Conservation (phyloP, 2,888 invertebrate genomes). For the Stenchaetothrips biformis region DNA sequence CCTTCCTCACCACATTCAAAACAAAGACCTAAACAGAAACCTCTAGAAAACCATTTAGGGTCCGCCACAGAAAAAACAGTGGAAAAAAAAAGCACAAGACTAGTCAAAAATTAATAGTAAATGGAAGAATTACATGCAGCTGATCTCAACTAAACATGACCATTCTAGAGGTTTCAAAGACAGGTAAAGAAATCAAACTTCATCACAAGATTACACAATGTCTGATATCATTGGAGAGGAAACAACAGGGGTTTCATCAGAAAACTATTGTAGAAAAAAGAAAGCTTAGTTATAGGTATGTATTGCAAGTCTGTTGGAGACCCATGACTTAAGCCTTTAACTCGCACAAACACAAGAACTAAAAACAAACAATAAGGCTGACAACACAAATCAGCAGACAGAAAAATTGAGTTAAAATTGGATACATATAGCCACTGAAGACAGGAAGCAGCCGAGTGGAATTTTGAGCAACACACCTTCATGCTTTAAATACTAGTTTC, state of each 20-base stretch:
- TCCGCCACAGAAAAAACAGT: not conserved
- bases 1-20: not conserved
- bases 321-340: not conserved
- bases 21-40: not conserved
- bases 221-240: too few relatives aligned
- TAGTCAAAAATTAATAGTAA: not conserved
- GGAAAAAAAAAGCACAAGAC: not conserved
- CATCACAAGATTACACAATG: too few relatives aligned
- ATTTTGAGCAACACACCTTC: slow-evolving; percentile 9
- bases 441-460: not conserved
- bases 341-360: slow-evolving; percentile 5
- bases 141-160: not conserved
- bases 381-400: not conserved
- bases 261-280: not conserved
- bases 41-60: not conserved
- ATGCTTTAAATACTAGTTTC: not conserved
- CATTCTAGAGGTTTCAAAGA: too few relatives aligned
- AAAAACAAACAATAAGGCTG: not conserved
- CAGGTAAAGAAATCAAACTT: too few relatives aligned
- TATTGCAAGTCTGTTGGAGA: not conserved
- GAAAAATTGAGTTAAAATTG: not conserved
- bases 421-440: slow-evolving; percentile 6
- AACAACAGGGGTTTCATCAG: too few relatives aligned
- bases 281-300: not conserved
- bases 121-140: not conserved